Conservation (phyloP, 2,888 invertebrate species). For the Ornithoptera alexandrae region DNA sequence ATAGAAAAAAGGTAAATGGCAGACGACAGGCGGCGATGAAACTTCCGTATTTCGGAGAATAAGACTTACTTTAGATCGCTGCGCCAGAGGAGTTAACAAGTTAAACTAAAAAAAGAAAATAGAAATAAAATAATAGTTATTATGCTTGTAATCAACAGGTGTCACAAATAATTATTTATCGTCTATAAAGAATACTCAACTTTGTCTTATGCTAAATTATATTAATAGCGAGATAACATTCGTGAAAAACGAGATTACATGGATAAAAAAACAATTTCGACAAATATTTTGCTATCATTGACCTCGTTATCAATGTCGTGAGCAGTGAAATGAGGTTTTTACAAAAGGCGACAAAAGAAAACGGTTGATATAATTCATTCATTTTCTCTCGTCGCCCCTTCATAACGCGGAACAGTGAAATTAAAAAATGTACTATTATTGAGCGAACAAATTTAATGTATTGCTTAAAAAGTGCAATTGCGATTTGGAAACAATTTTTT, state of each 20-base stretch:
- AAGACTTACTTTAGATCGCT: no score
- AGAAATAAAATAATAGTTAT: no score
- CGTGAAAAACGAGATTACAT: not conserved
- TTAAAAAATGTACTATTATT: constrained; percentile 22
- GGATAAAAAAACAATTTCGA: constrained; percentile 12
- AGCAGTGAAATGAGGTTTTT: constrained; percentile 28
- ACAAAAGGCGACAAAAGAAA: constrained; percentile 27
- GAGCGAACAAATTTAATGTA: not conserved
- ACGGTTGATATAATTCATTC: constrained; percentile 27
- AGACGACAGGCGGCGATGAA: no score
- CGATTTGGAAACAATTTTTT: not conserved
- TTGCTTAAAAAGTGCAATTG: not conserved
- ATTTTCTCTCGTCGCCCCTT: constrained; percentile 25
- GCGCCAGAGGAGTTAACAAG: no score
- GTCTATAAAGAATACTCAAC: not conserved
- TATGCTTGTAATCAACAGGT: no score
- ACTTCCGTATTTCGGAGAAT: no score
- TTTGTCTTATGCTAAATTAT: not conserved
- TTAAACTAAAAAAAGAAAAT: no score
- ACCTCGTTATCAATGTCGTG: constrained; percentile 27
- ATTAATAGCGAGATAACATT: not conserved
- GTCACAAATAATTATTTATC: no score
- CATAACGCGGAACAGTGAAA: constrained; percentile 19
- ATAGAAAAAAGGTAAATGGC: no score
- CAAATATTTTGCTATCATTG: constrained; percentile 22